Percentiles rank a stretch among this genome's conserved stretches.
Evolutionary conservation across 2,888 invertebrate genomes (phyloP).

Genomic region (Lucinisca nassula): DNA sequence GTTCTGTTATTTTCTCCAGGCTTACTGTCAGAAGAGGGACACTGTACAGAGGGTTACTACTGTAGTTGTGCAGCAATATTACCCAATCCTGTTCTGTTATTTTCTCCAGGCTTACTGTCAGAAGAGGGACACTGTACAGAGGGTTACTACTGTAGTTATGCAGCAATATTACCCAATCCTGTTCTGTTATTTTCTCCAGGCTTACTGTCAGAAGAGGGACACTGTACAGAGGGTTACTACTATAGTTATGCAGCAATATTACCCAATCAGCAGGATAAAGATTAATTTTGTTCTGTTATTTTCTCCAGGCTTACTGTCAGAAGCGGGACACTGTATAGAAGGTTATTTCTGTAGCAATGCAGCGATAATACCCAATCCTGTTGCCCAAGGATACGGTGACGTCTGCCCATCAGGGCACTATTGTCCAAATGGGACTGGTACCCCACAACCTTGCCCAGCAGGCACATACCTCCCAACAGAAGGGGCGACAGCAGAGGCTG

Average conservation of each 20-base stretch:
- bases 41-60: constrained; percentile 82
- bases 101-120: too few species aligned
- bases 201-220: too few species aligned
- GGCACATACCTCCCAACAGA: constrained; percentile 84
- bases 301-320: constrained; percentile 77
- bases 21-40: constrained; percentile 78
- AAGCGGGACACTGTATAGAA: constrained; percentile 81
- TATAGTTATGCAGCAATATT: too few species aligned
- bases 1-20: too few species aligned
- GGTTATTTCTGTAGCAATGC: constrained; percentile 81
- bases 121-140: too few species aligned
- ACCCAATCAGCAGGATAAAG: too few species aligned
- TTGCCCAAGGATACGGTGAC: constrained; percentile 80
- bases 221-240: too few species aligned
- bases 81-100: constrained; percentile 77
- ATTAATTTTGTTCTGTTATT: too few species aligned
- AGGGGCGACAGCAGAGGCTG: constrained; percentile 56
- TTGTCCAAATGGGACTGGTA: constrained; percentile 83
- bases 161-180: too few species aligned
- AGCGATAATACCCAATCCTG: constrained; percentile 76
- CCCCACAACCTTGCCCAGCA: constrained; percentile 82
- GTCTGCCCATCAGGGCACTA: constrained; percentile 84
- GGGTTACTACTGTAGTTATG: too few species aligned
- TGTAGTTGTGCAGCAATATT: constrained; percentile 76
- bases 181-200: too few species aligned